phyloP scores from a whole-genome alignment of 1,140 invertebrate species.

The Bombus sylvicola region DNA sequence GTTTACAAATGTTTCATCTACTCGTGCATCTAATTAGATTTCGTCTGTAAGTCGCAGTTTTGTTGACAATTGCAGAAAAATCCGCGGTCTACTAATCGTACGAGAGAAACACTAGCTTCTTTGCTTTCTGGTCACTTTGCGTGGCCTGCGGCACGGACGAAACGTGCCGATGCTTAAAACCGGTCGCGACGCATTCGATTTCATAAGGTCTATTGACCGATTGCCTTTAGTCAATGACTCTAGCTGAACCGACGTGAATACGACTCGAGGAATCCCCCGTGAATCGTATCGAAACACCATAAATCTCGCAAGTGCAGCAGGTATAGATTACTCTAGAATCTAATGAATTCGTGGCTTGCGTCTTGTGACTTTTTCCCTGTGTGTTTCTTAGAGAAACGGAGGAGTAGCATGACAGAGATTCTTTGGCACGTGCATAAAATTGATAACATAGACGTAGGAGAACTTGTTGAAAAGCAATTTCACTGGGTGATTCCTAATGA shows the following conservation, averaged over 20 bases:
- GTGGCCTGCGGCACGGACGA: neutral
- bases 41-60: too few species aligned
- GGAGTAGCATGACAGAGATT: neutral
- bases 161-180: slow-evolving; percentile 25
- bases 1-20: too few species aligned
- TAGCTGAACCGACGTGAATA: neutral
- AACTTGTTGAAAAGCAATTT: neutral
- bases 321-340: slow-evolving; percentile 2
- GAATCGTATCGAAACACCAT: neutral
- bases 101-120: neutral
- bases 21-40: too few species aligned
- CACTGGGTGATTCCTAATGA: neutral
- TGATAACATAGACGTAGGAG: too few species aligned
- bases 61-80: too few species aligned
- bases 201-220: slow-evolving; percentile 40
- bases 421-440: neutral
- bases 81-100: neutral
- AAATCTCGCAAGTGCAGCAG: neutral
- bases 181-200: slow-evolving; percentile 25
- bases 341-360: slow-evolving; percentile 1
- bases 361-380: neutral
- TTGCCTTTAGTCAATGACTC: slow-evolving; percentile 38
- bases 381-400: neutral
- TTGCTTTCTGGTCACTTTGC: slow-evolving; percentile 20
- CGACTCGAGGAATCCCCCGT: slow-evolving; percentile 5